Conservation (phyloP, 2,797 vertebrate species). For the Phyllotis vaccarum region DNA sequence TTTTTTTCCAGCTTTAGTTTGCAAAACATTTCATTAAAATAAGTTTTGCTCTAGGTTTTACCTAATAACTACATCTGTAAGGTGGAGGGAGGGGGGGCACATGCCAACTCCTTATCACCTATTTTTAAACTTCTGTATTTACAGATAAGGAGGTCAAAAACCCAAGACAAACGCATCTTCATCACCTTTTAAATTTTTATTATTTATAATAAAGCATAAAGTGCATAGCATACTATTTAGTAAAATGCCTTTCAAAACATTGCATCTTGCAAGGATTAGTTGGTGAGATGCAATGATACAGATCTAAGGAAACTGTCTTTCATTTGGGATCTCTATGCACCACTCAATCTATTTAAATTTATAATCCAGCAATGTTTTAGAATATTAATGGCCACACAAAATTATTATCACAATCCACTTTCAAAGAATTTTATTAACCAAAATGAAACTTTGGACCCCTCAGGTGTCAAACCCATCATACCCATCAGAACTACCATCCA, state of each 20-base stretch:
- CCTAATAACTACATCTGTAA: background rate
- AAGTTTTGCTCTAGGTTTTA: conserved; percentile 3
- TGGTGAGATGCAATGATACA: background rate
- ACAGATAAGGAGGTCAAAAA: background rate
- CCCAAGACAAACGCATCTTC: background rate
- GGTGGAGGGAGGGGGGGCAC: too few species aligned
- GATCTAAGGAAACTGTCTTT: background rate
- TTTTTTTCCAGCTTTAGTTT: background rate
- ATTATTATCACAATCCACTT: too few species aligned
- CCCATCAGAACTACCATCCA: background rate
- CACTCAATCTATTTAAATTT: background rate
- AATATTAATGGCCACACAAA: too few species aligned
- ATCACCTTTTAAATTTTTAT: background rate
- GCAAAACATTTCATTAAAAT: conserved; percentile 58
- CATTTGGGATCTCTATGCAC: background rate
- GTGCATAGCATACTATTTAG: background rate
- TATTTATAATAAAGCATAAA: background rate
- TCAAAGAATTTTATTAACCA: background rate
- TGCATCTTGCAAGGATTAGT: background rate
- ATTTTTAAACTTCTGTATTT: background rate
- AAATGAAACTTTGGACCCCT: background rate
- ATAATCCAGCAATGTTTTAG: background rate
- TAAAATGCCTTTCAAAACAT: background rate
- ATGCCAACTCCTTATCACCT: background rate
- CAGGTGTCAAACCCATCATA: background rate